A percentile compares a stretch with the other conserved stretches of the same genome.
phyloP scores from a whole-genome alignment of 2,888 invertebrate species.

The Boloria euphrosyne region DNA sequence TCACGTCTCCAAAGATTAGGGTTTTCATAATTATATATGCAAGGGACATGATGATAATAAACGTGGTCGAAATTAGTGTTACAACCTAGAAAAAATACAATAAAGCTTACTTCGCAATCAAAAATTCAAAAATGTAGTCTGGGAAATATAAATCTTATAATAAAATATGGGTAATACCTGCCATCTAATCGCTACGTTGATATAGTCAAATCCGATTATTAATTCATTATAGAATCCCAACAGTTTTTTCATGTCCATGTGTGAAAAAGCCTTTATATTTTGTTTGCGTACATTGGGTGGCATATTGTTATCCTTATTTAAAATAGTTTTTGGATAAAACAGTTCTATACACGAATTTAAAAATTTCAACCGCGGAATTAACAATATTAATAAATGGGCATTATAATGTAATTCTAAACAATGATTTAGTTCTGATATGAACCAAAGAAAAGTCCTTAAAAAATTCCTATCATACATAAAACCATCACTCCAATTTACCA shows the following conservation, averaged over 20 bases:
- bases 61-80: neutral
- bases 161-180: conserved; percentile 50
- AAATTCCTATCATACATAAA: too few relatives aligned
- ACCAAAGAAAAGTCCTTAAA: neutral
- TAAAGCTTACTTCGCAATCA: too few relatives aligned
- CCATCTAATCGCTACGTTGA: conserved; percentile 65
- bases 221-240: conserved; percentile 61
- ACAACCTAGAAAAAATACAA: neutral
- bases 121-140: too few relatives aligned
- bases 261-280: conserved; percentile 42
- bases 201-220: conserved; percentile 55
- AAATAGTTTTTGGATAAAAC: too few relatives aligned
- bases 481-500: too few relatives aligned
- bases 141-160: neutral
- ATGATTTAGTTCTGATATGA: conserved; percentile 15
- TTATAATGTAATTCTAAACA: too few relatives aligned
- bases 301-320: too few relatives aligned
- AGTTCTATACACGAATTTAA: too few relatives aligned
- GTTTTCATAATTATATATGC: neutral
- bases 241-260: conserved; percentile 2
- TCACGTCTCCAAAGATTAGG: neutral
- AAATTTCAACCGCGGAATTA: too few relatives aligned
- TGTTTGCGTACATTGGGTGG: neutral
- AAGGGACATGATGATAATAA: neutral
- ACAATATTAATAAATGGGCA: too few relatives aligned